These are phyloP conservation scores for Drosophila putrida DNA, from an alignment of 2,888 invertebrate genomes.

Conservation along the genomic window DNA sequence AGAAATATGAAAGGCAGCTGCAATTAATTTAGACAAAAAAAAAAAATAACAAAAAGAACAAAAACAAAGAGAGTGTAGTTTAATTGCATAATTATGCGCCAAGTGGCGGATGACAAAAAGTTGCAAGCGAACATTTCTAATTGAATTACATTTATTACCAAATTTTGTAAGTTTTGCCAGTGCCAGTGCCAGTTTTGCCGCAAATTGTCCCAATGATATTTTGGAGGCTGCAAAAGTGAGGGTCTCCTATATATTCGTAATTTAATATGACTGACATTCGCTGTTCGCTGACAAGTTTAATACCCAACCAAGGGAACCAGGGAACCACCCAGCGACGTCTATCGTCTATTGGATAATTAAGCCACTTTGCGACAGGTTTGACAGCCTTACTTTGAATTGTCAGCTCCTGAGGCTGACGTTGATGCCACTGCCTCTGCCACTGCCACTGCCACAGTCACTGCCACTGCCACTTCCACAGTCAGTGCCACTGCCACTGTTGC, in stretches of 20 bases:
- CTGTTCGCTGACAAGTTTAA: slow-evolving; percentile 68
- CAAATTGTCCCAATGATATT: slow-evolving; percentile 10
- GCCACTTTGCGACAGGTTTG: slow-evolving; percentile 80
- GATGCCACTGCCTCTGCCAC: slow-evolving; percentile 32
- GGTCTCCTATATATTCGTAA: slow-evolving; percentile 43
- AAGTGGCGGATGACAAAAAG: slow-evolving; percentile 26
- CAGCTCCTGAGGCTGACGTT: slow-evolving; percentile 51
- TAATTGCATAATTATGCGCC: slow-evolving; percentile 65
- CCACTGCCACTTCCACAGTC: slow-evolving; percentile 8
- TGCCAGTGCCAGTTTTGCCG: slow-evolving; percentile 1
- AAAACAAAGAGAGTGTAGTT: slow-evolving; percentile 26
- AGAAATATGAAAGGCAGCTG: slow-evolving; percentile 45
- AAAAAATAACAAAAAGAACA: slow-evolving; percentile 1
- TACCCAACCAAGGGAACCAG: slow-evolving; percentile 27
- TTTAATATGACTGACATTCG: slow-evolving; percentile 72
- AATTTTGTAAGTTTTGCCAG: slow-evolving; percentile 15
- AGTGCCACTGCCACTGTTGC: background rate
- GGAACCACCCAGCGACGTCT: slow-evolving; percentile 36
- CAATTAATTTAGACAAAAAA: slow-evolving; percentile 59
- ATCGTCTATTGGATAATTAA: slow-evolving; percentile 81
- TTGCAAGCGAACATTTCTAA: slow-evolving; percentile 34
- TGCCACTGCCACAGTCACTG: background rate
- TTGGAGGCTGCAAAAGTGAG: background rate
- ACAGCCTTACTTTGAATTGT: slow-evolving; percentile 75
- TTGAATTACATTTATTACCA: slow-evolving; percentile 54